A percentile compares a stretch with the other conserved stretches of the same genome.
phyloP scores from a whole-genome alignment of 2,113 vertebrate genomes.

The Nyctereutes procyonoides region DNA sequence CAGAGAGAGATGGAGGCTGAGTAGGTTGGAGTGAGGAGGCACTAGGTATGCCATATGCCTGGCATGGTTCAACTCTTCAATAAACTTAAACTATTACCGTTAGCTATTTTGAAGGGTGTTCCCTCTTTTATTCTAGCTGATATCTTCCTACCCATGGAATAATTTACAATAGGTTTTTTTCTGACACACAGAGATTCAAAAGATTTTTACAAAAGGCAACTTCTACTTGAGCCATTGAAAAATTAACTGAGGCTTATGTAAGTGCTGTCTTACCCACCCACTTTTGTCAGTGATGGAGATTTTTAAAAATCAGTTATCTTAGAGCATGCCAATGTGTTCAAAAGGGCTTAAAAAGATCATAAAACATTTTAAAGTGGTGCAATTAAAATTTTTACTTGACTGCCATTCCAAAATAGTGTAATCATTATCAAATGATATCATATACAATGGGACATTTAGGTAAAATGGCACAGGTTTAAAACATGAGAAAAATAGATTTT shows the following conservation, averaged over 20 bases:
- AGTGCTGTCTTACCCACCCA: background rate
- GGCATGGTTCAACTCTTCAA: background rate
- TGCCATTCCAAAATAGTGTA: slow-evolving; percentile 14
- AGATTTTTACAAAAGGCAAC: background rate
- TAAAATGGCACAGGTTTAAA: background rate
- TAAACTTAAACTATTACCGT: background rate
- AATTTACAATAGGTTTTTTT: background rate
- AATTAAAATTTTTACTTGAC: slow-evolving; percentile 24
- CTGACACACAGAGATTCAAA: background rate
- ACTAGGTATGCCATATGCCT: background rate
- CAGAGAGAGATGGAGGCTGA: background rate
- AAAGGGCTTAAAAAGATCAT: background rate
- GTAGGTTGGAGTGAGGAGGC: background rate
- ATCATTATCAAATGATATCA: background rate
- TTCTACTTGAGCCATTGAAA: background rate
- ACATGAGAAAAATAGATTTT: background rate
- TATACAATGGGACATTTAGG: background rate
- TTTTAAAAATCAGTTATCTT: background rate
- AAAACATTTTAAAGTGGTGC: background rate
- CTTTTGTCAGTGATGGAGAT: background rate
- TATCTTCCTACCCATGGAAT: background rate
- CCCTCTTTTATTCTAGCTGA: background rate
- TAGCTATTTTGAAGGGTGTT: slow-evolving; percentile 43
- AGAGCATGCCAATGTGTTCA: background rate
- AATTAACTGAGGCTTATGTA: background rate